A percentile compares a stretch with the other conserved stretches of the same genome.
Evolutionary conservation across 2,113 vertebrate species (phyloP).

Genomic region (Phalacrocorax carbo): DNA sequence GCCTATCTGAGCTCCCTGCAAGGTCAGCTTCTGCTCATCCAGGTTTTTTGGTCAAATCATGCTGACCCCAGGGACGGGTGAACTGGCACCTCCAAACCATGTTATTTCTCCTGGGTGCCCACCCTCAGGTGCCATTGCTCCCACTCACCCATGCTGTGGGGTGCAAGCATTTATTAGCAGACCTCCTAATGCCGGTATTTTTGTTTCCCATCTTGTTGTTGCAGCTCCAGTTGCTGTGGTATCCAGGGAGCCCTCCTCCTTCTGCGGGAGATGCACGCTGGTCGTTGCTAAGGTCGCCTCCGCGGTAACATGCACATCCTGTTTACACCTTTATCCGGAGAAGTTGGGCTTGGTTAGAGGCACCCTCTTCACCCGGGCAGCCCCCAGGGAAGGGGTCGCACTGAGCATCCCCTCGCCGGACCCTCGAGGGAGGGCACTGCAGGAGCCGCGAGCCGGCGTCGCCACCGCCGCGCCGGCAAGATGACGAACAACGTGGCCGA

Average conservation of each 20-base stretch:
- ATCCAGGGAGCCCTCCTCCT: constrained; percentile 70
- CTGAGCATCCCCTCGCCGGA: background rate
- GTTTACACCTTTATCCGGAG: constrained; percentile 72
- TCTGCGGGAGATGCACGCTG: constrained; percentile 66
- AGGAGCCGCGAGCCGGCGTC: background rate
- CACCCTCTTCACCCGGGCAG: constrained; percentile 24
- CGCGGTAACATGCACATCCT: constrained; percentile 79
- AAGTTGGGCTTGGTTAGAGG: constrained; percentile 73
- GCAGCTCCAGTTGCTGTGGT: constrained; percentile 71
- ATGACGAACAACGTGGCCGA: constrained; percentile 89
- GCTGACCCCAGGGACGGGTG: fast-evolving
- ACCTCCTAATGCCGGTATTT: constrained; percentile 4
- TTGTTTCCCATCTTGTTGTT: constrained; percentile 62
- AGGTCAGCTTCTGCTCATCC: background rate
- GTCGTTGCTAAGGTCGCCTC: constrained; percentile 76
- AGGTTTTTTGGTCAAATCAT: background rate
- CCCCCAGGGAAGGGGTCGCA: background rate
- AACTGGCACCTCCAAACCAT: fast-evolving
- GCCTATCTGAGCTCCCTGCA: background rate
- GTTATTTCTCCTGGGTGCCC: fast-evolving
- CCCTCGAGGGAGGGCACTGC: background rate
- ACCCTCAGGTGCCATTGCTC: fast-evolving
- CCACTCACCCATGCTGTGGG: fast-evolving
- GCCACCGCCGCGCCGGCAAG: background rate
- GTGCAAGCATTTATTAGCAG: background rate